A percentile compares a stretch with the other conserved stretches of the same genome.
Evolutionary conservation across 2,888 invertebrate species (phyloP).

Genomic region (Caradrina clavipalpis): DNA sequence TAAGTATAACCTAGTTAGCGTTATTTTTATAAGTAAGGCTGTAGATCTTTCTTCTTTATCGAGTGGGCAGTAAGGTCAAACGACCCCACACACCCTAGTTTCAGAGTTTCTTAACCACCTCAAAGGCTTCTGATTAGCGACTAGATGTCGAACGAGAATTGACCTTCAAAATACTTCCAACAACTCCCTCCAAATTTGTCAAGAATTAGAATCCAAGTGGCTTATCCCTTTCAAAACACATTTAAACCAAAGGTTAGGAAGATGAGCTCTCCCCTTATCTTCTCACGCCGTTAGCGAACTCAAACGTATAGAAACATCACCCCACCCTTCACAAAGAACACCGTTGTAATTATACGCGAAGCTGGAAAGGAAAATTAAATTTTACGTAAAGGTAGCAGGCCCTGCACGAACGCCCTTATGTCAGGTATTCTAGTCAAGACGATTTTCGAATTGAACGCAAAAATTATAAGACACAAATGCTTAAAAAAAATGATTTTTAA

Average conservation of each 20-base stretch:
- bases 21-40: no score
- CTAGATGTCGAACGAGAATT: no score
- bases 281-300: constrained; percentile 5
- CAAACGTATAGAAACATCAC: constrained; percentile 5
- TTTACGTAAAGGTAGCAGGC: constrained; percentile 22
- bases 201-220: neutral
- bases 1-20: no score
- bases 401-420: neutral
- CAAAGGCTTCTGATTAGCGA: no score
- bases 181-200: neutral
- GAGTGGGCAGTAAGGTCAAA: no score
- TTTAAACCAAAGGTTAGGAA: neutral
- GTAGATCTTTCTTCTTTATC: no score
- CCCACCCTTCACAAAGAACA: constrained; percentile 24
- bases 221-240: neutral
- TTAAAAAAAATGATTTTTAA: no score
- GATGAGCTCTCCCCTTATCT: neutral
- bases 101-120: no score
- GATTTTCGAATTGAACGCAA: no score
- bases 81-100: no score
- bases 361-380: constrained; percentile 56
- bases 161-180: neutral
- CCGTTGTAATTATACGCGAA: constrained; percentile 22
- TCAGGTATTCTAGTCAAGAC: no score
- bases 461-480: no score